Conservation (phyloP, 2,888 invertebrate species). For the Drosophila monieri region DNA sequence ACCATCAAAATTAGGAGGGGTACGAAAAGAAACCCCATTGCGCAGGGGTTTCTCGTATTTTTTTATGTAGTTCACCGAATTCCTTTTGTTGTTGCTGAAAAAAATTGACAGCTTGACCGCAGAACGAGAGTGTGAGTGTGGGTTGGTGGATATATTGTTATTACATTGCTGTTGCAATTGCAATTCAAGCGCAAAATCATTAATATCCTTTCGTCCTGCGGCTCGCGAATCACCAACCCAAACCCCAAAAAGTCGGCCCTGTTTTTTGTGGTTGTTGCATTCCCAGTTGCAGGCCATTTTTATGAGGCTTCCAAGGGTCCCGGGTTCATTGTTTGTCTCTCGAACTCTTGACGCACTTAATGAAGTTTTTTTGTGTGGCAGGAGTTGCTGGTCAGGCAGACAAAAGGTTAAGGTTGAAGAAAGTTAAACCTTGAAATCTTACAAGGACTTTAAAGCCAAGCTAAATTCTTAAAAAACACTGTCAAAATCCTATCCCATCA, state of each 20-base stretch:
- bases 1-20: slow-evolving; percentile 31
- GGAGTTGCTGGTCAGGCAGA: neutral
- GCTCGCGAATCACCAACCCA: slow-evolving; percentile 4
- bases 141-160: slow-evolving; percentile 69
- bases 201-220: slow-evolving; percentile 72
- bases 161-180: slow-evolving; percentile 75
- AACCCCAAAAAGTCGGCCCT: slow-evolving; percentile 21
- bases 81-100: slow-evolving; percentile 55
- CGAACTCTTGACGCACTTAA: slow-evolving; percentile 55
- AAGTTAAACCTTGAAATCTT: slow-evolving; percentile 1
- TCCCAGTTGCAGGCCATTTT: slow-evolving; percentile 49
- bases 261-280: slow-evolving; percentile 52
- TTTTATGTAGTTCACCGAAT: slow-evolving; percentile 68
- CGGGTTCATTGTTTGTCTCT: slow-evolving; percentile 49
- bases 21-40: slow-evolving; percentile 25
- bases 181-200: slow-evolving; percentile 82
- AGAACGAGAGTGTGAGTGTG: slow-evolving; percentile 51
- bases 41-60: slow-evolving; percentile 29
- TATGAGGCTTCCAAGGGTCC: slow-evolving; percentile 64
- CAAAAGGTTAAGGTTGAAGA: slow-evolving; percentile 14
- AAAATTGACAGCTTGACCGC: slow-evolving; percentile 82
- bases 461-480: neutral
- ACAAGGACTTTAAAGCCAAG: neutral
- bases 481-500: slow-evolving; percentile 9
- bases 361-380: slow-evolving; percentile 38